Evolutionary conservation across 2,888 invertebrate genomes (phyloP).

Genomic region (Gandaritis pyraliata): DNA sequence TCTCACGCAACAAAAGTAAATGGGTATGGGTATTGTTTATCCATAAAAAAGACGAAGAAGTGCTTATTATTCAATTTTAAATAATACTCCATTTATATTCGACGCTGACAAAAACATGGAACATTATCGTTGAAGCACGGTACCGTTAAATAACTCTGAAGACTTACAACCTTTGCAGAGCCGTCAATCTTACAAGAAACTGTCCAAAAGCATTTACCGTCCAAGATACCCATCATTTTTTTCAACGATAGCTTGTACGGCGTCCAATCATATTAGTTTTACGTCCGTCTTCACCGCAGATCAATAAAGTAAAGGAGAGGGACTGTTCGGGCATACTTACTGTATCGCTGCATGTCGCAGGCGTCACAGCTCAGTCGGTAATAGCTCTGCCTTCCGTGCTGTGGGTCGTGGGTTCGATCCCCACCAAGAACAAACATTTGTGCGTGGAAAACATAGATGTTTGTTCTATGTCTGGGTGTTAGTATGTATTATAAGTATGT

Average conservation of each 20-base stretch:
- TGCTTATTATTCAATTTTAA: background rate
- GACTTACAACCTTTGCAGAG: constrained; percentile 35
- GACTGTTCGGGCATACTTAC: background rate
- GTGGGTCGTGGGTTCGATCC: no score
- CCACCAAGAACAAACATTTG: no score
- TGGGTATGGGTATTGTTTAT: no score
- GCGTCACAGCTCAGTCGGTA: no score
- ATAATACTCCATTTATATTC: constrained; percentile 30
- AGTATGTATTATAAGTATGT: no score
- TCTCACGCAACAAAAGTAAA: no score
- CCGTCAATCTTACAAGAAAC: constrained; percentile 39
- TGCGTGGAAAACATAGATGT: no score
- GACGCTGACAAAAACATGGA: constrained; percentile 14
- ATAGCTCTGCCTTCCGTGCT: no score
- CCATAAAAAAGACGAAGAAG: no score
- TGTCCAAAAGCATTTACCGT: constrained; percentile 30
- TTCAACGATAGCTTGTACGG: constrained; percentile 23
- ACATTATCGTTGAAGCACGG: constrained; percentile 21
- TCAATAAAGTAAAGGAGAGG: background rate
- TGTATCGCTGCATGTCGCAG: background rate
- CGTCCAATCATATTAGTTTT: constrained; percentile 64
- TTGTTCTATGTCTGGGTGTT: no score
- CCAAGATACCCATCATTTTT: constrained; percentile 40
- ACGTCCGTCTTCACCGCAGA: constrained; percentile 51
- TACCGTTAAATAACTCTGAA: constrained; percentile 37